These are phyloP conservation scores for Albula glossodonta DNA, from an alignment of 2,113 vertebrate species.

Conservation along the genomic window DNA sequence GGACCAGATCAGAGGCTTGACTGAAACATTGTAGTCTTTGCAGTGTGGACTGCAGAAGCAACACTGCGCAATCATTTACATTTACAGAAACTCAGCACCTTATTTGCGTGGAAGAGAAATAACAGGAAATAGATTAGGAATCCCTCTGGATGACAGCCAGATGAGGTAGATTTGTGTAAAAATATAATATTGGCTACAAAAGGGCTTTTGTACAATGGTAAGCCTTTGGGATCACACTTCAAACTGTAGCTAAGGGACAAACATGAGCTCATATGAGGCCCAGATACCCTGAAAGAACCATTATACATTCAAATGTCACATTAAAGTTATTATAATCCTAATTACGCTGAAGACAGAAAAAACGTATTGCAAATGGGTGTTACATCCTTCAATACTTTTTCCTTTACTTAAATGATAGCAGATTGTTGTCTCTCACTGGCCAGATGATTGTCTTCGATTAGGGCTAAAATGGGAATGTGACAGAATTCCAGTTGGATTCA, in stretches of 20 bases:
- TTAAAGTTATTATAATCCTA: not conserved
- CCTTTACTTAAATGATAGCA: not conserved
- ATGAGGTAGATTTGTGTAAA: not conserved
- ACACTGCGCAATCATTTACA: not conserved
- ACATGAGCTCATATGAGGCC: not conserved
- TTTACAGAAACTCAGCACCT: not conserved
- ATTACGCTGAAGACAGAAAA: not conserved
- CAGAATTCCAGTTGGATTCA: too few relatives aligned
- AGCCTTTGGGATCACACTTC: not conserved
- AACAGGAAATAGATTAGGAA: not conserved
- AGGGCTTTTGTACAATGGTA: not conserved
- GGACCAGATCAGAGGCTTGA: conserved; percentile 39
- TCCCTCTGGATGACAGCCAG: not conserved
- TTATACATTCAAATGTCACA: not conserved
- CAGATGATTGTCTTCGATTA: not conserved
- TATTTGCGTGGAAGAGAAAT: not conserved
- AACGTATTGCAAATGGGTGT: not conserved
- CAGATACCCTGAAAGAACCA: not conserved
- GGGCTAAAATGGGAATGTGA: too few relatives aligned
- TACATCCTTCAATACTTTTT: not conserved
- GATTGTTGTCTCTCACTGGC: not conserved
- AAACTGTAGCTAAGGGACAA: not conserved
- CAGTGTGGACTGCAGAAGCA: not conserved
- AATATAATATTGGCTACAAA: not conserved
- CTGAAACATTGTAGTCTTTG: not conserved